A percentile compares a stretch with the other conserved stretches of the same genome.
Evolutionary conservation across 35 echinoderm and acorn worm species (phyloP).

Genomic region (Lytechinus variegatus): DNA sequence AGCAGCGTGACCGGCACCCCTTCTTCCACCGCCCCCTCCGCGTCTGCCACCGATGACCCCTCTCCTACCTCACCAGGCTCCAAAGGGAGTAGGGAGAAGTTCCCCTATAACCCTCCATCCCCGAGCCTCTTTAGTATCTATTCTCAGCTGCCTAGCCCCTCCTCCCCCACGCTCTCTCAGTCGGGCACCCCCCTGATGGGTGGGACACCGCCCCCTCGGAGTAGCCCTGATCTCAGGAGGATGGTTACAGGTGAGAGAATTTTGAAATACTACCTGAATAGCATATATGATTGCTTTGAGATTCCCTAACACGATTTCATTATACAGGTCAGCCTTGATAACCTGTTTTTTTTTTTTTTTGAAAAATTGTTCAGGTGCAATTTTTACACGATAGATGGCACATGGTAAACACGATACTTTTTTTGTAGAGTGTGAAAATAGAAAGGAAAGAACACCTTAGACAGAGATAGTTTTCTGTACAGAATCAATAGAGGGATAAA

Average conservation of each 20-base stretch:
- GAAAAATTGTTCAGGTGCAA: too few species aligned
- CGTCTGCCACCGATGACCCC: background rate
- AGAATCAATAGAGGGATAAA: too few species aligned
- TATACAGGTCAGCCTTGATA: too few species aligned
- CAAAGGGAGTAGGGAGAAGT: background rate
- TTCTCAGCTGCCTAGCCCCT: conserved; percentile 61
- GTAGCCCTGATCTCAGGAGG: conserved; percentile 40
- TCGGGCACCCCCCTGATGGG: background rate
- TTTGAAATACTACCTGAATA: too few species aligned
- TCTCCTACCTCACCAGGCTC: conserved; percentile 5
- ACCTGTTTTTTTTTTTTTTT: too few species aligned
- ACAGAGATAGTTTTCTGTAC: too few species aligned
- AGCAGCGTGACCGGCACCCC: background rate
- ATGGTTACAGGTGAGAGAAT: conserved; percentile 16
- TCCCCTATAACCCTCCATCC: conserved; percentile 58
- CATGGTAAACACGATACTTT: too few species aligned
- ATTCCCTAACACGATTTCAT: too few species aligned
- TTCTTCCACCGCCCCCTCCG: background rate
- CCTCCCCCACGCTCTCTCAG: conserved; percentile 15
- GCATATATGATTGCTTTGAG: too few species aligned
- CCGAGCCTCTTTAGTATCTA: conserved; percentile 67
- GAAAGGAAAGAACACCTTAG: too few species aligned
- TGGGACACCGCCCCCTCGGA: background rate
- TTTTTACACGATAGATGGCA: too few species aligned
- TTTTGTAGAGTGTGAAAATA: too few species aligned